Base-by-base conservation (phyloP, 2,888 invertebrate genomes). In the Sarcophaga variegata region DNA sequence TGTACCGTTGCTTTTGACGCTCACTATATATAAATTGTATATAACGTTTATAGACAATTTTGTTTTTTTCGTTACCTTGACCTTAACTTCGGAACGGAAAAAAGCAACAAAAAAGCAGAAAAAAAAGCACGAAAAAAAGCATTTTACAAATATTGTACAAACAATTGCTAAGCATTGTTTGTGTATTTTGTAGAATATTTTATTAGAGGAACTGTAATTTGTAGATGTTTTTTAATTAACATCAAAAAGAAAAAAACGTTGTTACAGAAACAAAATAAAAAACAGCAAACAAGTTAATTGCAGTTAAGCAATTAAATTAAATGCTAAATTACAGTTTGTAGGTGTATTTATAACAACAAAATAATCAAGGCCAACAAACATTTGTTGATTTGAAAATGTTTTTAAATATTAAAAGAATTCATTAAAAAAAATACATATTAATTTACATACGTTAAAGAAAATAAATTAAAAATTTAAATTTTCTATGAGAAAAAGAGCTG, bases 81-180 rank as follows among this genome's bases (percentile, higher is more conserved):
- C 91, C 91, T 92, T 92, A 92, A 91, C 92, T 37, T 37, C 22
- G 37, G 8, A 37, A 10, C 37, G 37, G 8, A 37, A 37, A 37
- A 37, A 37, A 37, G 91, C 91, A 90, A 90, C 90, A 90, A 91
- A 62, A 37, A 37, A 37, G 91, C 91, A 90, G 89, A 90, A 90
- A 91, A 62, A 20, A 4, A 75, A 67, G 8, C 45, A 74, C 60
- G 54, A 75, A n/a, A 78, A 63, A 25, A 83, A 74, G 71, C 37
- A 37, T 83, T 82, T 60, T 70, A 64, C 66, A 81, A 75, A 74
- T 70, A 54, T 54, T 54, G 12, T 14, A 54, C 54, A 14, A 4
- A 54, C 54, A 54, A 54, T 54, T 54, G 17, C 64, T 12, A 14
- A n/a, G 67, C 4, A 17, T 22, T 47, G 70, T 49, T 70, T 49